Evolutionary conservation across 2,797 vertebrate species (phyloP), one percentile per base, ranked within the genome.

Genomic region (Pseudocheirus occidentalis): DNA sequence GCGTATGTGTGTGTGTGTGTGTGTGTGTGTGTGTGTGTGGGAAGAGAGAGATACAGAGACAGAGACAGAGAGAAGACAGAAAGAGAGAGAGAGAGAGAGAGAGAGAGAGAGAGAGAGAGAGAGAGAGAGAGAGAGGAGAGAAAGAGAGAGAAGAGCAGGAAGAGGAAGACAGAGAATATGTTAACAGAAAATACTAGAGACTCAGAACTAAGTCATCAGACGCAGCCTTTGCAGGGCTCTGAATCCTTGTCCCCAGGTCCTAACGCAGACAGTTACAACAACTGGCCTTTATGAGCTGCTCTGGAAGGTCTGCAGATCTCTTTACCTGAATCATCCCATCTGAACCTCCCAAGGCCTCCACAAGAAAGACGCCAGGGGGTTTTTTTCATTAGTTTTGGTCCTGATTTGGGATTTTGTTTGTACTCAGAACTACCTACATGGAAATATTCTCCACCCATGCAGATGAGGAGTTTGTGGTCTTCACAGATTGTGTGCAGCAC

Each of bases 51-150:
- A 31, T 9, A 28, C 28, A 58, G 57, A 58, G 21, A 16, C 5
- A 57, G 13, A 24, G 13, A 7, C 24, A 7, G 5, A 7, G 24
- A 57, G 24, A 27, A 6, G 27, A 0, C 0, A 3, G 4, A 5
- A 24, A 24, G 5, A 5, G 14, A 21, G 5, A 58, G 27, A 58
- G 6, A 58, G 7, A 57, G 24, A 57, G 0, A 57, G 4, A 27
- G 56, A 27, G 3, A 56, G 56, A 27, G 56, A 57, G 27, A 10
- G 3, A 9, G 11, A 11, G 27, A 29, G 57, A 58, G 27, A 57
- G 56, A 21, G 1, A 21, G 55, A 24, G 56, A 6, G 4, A 24
- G 21, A 5, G 5, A 27, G 4, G 56, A 57, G 56, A 6, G 5
- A 7, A 5, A 57, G 62, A n/a, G 34, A 14, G 13, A 66, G 31